Percentiles rank a stretch among this genome's conserved stretches.
Conservation (phyloP, 2,113 vertebrate genomes). For the Dissostichus mawsoni region DNA sequence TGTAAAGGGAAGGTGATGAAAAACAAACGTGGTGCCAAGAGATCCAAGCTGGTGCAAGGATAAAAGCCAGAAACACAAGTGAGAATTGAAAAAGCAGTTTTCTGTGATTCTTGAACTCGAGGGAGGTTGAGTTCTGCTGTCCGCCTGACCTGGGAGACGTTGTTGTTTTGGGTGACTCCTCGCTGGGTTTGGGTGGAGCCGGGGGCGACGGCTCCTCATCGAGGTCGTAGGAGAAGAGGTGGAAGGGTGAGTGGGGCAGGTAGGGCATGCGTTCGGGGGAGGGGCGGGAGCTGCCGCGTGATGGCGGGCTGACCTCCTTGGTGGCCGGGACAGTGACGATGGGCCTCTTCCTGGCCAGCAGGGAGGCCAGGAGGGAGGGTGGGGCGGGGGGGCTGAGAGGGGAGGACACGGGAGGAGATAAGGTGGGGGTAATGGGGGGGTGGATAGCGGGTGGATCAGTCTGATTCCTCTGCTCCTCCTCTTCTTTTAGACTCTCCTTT, state of each 20-base stretch:
- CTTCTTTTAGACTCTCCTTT: constrained; percentile 77
- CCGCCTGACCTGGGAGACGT: constrained; percentile 65
- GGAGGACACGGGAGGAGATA: constrained; percentile 19
- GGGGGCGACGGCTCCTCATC: constrained; percentile 78
- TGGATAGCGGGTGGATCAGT: constrained; percentile 6
- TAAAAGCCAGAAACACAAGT: constrained; percentile 38
- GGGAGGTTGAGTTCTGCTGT: constrained; percentile 18
- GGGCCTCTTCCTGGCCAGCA: constrained; percentile 77
- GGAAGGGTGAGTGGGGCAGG: constrained; percentile 92
- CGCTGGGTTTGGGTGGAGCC: constrained; percentile 25
- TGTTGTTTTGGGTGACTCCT: constrained; percentile 42
- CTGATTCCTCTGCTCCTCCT: constrained; percentile 54
- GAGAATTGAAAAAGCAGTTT: constrained; percentile 3
- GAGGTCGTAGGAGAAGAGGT: constrained; percentile 95
- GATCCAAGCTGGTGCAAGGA: constrained; percentile 37
- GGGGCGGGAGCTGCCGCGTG: constrained; percentile 75
- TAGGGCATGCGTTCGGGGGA: constrained; percentile 88
- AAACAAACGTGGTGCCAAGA: constrained; percentile 29
- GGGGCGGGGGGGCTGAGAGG: constrained; percentile 61
- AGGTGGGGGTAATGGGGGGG: neutral
- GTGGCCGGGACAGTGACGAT: constrained; percentile 72
- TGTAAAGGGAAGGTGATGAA: constrained; percentile 31
- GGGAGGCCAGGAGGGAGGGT: constrained; percentile 78
- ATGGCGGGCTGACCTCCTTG: constrained; percentile 67
- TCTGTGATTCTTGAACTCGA: constrained; percentile 21